A percentile compares a stretch with the other conserved stretches of the same genome.
phyloP scores from a whole-genome alignment of 2,113 vertebrate species.

The Hepsetus odoe region DNA sequence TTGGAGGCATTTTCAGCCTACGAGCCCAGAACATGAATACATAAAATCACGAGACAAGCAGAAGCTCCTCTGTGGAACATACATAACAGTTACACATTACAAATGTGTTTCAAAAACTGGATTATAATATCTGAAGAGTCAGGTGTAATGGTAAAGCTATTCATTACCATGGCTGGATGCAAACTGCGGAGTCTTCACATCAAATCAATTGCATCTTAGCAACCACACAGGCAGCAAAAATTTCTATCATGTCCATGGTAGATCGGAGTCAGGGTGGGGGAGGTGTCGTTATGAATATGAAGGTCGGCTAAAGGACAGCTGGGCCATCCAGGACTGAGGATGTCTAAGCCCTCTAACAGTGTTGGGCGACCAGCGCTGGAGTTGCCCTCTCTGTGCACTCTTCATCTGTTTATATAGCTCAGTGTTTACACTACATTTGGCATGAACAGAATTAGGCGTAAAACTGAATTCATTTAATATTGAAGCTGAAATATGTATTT shows the following conservation, averaged over 20 bases:
- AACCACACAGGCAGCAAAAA: slow-evolving; percentile 25
- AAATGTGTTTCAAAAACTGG: neutral
- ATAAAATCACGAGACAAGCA: neutral
- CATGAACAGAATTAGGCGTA: slow-evolving; percentile 6
- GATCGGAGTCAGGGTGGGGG: slow-evolving; percentile 5
- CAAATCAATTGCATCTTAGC: slow-evolving; percentile 20
- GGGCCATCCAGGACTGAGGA: slow-evolving; percentile 25
- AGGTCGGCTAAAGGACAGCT: slow-evolving; percentile 47
- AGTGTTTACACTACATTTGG: slow-evolving; percentile 45
- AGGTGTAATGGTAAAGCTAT: neutral
- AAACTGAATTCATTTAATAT: slow-evolving; percentile 34
- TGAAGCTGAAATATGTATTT: slow-evolving; percentile 55
- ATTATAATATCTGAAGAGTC: slow-evolving; percentile 4
- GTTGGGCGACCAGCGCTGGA: neutral
- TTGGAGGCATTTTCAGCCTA: slow-evolving; percentile 6
- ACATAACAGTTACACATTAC: neutral
- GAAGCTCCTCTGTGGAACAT: slow-evolving; percentile 7
- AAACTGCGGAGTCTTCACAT: slow-evolving; percentile 21
- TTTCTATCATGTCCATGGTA: neutral
- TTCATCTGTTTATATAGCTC: slow-evolving; percentile 32
- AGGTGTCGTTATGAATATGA: slow-evolving; percentile 13
- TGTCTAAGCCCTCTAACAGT: slow-evolving; percentile 16
- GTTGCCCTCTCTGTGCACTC: slow-evolving; percentile 20
- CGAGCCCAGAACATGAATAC: neutral
- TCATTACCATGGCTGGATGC: neutral